Conservation (phyloP, 2,888 invertebrate genomes). For the Bombylius major region DNA sequence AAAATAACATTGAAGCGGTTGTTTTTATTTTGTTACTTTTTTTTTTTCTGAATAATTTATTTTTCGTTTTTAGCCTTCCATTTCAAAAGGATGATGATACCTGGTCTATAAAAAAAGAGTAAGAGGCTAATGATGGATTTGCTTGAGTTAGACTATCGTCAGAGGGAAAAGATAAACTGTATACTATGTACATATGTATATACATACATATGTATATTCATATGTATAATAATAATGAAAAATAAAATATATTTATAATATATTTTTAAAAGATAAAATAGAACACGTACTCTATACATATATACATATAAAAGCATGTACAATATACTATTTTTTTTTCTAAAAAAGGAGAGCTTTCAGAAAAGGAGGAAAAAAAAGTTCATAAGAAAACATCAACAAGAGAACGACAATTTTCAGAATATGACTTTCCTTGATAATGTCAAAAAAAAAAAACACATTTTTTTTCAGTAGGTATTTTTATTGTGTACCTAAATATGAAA, state of each 20-base stretch:
- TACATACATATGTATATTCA: background rate
- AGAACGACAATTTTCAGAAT: conserved; percentile 13
- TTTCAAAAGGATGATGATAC: no score
- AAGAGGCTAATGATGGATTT: conserved; percentile 9
- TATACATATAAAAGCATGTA: no score
- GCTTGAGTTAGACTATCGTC: conserved; percentile 5
- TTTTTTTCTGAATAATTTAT: no score
- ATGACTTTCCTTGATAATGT: conserved; percentile 6
- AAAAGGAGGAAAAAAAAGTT: no score
- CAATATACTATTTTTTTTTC: background rate
- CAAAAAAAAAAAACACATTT: background rate
- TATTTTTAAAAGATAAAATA: conserved; percentile 3
- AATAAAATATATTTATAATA: background rate
- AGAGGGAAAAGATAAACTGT: background rate
- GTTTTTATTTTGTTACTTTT: no score
- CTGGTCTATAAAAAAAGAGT: background rate
- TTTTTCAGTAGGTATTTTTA: no score
- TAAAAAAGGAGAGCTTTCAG: no score
- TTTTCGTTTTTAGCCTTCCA: no score
- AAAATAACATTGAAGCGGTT: no score
- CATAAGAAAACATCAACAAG: conserved; percentile 9
- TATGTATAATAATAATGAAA: background rate
- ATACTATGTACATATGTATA: no score
- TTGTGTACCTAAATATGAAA: no score
- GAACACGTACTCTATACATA: conserved; percentile 12